phyloP scores from a whole-genome alignment of 1,140 invertebrate species.

The Bemisia tabaci region DNA sequence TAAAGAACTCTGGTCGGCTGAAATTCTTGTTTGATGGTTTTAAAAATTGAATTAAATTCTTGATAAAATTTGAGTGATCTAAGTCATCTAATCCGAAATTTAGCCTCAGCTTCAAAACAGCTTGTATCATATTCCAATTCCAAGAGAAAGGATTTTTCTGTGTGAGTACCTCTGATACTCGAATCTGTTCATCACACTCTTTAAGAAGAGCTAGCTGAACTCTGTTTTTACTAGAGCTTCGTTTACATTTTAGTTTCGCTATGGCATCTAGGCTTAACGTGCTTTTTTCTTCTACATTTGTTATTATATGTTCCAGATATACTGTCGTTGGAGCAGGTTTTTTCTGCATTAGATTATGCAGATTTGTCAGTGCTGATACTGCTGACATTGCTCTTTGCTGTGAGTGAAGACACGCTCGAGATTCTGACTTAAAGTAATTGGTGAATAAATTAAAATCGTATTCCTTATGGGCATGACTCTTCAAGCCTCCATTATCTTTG shows the following conservation, averaged over 20 bases:
- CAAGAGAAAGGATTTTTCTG: slow-evolving; percentile 56
- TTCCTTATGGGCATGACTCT: not conserved
- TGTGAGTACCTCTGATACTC: slow-evolving; percentile 57
- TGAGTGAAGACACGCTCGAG: slow-evolving; percentile 10
- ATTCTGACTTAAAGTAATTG: not conserved
- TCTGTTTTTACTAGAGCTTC: slow-evolving; percentile 24
- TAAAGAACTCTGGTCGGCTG: slow-evolving; percentile 50
- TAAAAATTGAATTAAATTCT: slow-evolving; percentile 69
- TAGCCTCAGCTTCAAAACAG: slow-evolving; percentile 52
- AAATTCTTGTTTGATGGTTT: slow-evolving; percentile 78
- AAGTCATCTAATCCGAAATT: slow-evolving; percentile 44
- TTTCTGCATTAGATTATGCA: slow-evolving; percentile 62
- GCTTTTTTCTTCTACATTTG: not conserved
- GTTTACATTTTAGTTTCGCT: slow-evolving; percentile 13
- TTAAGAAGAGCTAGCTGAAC: slow-evolving; percentile 28
- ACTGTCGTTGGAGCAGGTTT: slow-evolving; percentile 63
- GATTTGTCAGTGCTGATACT: slow-evolving; percentile 56
- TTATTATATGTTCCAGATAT: slow-evolving; percentile 67
- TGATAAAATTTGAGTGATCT: slow-evolving; percentile 60
- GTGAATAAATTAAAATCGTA: not conserved
- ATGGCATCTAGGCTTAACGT: slow-evolving; percentile 1
- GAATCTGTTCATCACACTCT: slow-evolving; percentile 49
- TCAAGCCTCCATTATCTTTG: not conserved
- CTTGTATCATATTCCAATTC: slow-evolving; percentile 71
- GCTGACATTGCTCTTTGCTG: slow-evolving; percentile 64